These are phyloP conservation scores for Eucera pruinosa DNA, from an alignment of 2,888 invertebrate species.

Conservation along the genomic window DNA sequence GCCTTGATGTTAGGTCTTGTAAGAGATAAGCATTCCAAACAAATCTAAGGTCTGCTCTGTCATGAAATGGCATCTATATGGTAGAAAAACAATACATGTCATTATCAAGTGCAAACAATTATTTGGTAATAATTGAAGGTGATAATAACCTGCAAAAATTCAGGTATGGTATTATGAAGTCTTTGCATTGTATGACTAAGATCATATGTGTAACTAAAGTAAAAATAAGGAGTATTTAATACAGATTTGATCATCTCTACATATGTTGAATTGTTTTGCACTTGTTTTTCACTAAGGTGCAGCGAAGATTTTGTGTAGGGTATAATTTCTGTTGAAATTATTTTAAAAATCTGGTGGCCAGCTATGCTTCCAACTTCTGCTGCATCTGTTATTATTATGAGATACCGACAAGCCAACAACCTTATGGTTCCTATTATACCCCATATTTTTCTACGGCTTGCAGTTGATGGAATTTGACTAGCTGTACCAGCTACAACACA, in stretches of 20 bases:
- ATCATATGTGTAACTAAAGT: conserved; percentile 97
- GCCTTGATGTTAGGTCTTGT: conserved; percentile 89
- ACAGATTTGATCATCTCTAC: conserved; percentile 93
- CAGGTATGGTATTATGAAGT: conserved; percentile 92
- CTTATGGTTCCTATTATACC: conserved; percentile 95
- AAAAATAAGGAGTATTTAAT: conserved; percentile 93
- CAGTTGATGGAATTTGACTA: conserved; percentile 88
- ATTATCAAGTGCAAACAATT: conserved; percentile 7
- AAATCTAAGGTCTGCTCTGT: conserved; percentile 94
- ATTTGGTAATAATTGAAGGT: conserved; percentile 18
- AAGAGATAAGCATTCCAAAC: conserved; percentile 96
- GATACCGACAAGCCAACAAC: conserved; percentile 93
- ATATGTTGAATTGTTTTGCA: conserved; percentile 93
- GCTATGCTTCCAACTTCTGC: conserved; percentile 92
- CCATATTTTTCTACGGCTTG: conserved; percentile 90
- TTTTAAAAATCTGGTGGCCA: conserved; percentile 91
- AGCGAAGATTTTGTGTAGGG: conserved; percentile 94
- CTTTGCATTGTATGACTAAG: conserved; percentile 96
- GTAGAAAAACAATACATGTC: conserved; percentile 11
- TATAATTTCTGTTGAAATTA: conserved; percentile 92
- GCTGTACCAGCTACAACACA: conserved; percentile 79
- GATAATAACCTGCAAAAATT: conserved; percentile 89
- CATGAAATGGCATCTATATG: conserved; percentile 88
- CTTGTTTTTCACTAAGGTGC: conserved; percentile 93
- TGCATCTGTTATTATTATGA: conserved; percentile 95